Evolutionary conservation across 2,113 vertebrate species (phyloP).

Genomic region (Abramis brama): DNA sequence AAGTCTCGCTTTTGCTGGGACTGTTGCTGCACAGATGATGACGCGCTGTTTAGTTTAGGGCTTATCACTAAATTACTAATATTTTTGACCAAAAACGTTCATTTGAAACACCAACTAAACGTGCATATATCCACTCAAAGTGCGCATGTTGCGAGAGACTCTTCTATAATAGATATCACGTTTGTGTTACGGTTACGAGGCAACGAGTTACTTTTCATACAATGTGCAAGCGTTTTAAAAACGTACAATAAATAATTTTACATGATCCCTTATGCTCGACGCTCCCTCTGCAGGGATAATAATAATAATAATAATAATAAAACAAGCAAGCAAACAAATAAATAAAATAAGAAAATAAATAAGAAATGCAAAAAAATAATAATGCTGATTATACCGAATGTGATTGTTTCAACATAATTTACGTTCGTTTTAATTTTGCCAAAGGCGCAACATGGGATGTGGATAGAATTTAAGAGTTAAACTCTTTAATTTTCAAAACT

Average conservation of each 20-base stretch:
- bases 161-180: not conserved
- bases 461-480: not conserved
- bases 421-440: not conserved
- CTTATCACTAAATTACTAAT: conserved; percentile 9
- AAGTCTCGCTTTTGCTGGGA: not conserved
- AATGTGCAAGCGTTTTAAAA: not conserved
- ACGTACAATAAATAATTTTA: not conserved
- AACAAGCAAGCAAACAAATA: not conserved
- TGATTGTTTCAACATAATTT: not conserved
- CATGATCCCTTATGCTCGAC: not conserved
- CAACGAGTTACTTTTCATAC: not conserved
- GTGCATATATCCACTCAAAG: not conserved
- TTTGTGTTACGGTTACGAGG: not conserved
- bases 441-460: not conserved
- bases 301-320: not conserved
- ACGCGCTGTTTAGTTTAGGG: conserved; percentile 35
- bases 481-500: not conserved
- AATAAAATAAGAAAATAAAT: not conserved
- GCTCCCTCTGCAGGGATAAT: not conserved
- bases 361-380: not conserved
- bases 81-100: not conserved
- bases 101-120: not conserved
- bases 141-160: not conserved
- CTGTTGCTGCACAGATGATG: not conserved
- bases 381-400: not conserved